phyloP scores from a whole-genome alignment of 1,140 invertebrate species.

The Bradysia coprophila region DNA sequence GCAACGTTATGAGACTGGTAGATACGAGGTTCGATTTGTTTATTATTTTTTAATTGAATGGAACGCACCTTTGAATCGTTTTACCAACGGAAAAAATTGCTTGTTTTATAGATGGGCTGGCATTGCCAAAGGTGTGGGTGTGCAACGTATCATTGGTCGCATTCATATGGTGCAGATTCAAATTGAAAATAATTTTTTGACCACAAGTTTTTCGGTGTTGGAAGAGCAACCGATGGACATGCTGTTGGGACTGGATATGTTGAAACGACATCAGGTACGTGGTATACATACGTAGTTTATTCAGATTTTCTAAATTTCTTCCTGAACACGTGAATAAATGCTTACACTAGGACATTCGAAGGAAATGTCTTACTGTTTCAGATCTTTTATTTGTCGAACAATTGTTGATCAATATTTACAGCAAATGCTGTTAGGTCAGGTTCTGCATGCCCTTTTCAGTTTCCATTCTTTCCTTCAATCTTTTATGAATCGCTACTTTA shows the following conservation, averaged over 20 bases:
- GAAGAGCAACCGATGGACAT: conserved; percentile 98
- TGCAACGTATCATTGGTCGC: conserved; percentile 86
- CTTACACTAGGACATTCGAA: no score
- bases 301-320: neutral
- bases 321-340: no score
- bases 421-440: no score
- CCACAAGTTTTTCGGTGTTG: conserved; percentile 93
- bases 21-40: conserved; percentile 60
- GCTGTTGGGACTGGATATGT: conserved; percentile 91
- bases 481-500: no score
- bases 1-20: conserved; percentile 89
- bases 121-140: conserved; percentile 90
- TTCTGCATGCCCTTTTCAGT: no score
- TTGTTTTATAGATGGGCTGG: conserved; percentile 85
- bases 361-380: neutral
- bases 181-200: conserved; percentile 83
- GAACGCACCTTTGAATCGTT: conserved; percentile 1
- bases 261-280: conserved; percentile 90
- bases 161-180: conserved; percentile 96
- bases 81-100: neutral
- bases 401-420: no score
- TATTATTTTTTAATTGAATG: conserved; percentile 1
- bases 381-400: conserved; percentile 4
- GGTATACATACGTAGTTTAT: conserved; percentile 21
- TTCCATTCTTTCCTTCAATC: no score